A percentile compares a stretch with the other conserved stretches of the same genome.
Conservation (phyloP, 2,888 invertebrate species). For the Chymomyza amoena region DNA sequence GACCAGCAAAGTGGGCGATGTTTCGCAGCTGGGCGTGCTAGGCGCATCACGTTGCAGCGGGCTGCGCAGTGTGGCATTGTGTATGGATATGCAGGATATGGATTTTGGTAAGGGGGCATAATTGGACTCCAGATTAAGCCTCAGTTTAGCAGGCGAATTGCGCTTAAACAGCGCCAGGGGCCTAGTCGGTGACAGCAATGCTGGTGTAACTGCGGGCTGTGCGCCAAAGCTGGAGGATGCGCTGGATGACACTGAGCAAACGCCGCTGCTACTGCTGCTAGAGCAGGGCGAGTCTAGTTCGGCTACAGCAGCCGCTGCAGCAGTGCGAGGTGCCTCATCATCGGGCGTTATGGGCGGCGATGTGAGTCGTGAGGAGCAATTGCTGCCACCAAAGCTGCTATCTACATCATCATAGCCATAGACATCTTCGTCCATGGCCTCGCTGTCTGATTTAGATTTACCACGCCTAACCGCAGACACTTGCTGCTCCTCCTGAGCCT, state of each 20-base stretch:
- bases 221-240: constrained; percentile 9
- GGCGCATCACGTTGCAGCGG: constrained; percentile 51
- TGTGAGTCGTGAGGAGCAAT: constrained; percentile 72
- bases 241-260: constrained; percentile 29
- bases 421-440: constrained; percentile 67
- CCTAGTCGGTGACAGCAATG: constrained; percentile 53
- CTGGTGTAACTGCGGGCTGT: constrained; percentile 17
- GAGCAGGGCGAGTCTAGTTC: constrained; percentile 63
- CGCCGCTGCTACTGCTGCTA: constrained; percentile 48
- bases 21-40: constrained; percentile 56
- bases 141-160: constrained; percentile 72
- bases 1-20: constrained; percentile 23
- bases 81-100: constrained; percentile 74
- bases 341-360: constrained; percentile 75
- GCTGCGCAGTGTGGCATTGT: constrained; percentile 45
- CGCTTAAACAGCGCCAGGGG: constrained; percentile 68
- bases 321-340: constrained; percentile 64
- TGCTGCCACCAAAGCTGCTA: constrained; percentile 66
- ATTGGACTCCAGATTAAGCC: constrained; percentile 70
- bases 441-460: constrained; percentile 65
- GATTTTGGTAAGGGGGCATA: constrained; percentile 72
- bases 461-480: constrained; percentile 8
- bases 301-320: constrained; percentile 33
- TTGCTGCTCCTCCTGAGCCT: constrained; percentile 26
- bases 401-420: constrained; percentile 66